Evolutionary conservation across 2,113 vertebrate species (phyloP).

Genomic region (Odontesthes bonariensis): DNA sequence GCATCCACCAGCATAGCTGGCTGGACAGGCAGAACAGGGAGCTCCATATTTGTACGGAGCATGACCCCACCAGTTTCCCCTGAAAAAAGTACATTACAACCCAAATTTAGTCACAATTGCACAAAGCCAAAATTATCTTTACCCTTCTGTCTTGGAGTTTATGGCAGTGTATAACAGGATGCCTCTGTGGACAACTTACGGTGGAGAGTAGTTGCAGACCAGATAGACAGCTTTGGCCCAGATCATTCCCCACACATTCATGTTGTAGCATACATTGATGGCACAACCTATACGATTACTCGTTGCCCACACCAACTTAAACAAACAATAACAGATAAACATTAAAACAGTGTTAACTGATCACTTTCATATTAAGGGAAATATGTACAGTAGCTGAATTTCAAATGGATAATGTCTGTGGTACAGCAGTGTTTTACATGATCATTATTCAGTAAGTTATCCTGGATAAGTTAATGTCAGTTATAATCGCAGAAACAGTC

Average conservation of each 20-base stretch:
- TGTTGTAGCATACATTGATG: conserved; percentile 97
- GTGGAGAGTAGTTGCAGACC: conserved; percentile 99
- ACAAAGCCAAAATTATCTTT: neutral
- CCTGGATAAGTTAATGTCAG: neutral
- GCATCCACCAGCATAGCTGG: conserved; percentile 95
- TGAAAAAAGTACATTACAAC: conserved; percentile 54
- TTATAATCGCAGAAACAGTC: neutral
- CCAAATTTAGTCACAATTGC: neutral
- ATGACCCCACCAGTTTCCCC: conserved; percentile 98
- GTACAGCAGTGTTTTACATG: fast-evolving
- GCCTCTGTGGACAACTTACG: conserved; percentile 84
- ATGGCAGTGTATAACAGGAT: neutral
- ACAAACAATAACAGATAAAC: neutral
- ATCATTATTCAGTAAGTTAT: neutral
- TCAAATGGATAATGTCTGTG: neutral
- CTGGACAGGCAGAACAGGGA: conserved; percentile 94
- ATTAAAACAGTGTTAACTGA: neutral
- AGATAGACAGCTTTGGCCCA: conserved; percentile 97
- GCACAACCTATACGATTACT: conserved; percentile 96
- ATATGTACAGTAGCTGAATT: neutral
- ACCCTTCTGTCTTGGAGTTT: neutral
- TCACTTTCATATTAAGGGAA: neutral
- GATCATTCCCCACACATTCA: conserved; percentile 99
- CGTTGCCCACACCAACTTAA: conserved; percentile 97
- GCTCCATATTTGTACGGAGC: conserved; percentile 95